These are phyloP conservation scores for Harmothoe impar DNA, from an alignment of 2,888 invertebrate genomes.

Conservation along the genomic window DNA sequence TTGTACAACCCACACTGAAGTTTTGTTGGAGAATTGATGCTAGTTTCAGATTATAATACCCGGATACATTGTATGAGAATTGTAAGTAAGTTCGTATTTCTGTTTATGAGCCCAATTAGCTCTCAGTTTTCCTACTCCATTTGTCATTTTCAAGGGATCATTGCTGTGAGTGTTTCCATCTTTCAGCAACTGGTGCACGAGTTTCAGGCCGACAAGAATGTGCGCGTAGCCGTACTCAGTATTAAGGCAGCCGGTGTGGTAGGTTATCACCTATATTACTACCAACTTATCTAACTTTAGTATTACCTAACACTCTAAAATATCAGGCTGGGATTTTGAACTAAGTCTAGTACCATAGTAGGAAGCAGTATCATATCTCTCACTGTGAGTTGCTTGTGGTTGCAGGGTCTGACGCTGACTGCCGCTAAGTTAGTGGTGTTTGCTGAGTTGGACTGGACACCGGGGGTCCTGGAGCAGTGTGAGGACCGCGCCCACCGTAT, in stretches of 20 bases:
- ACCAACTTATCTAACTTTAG: too few species aligned
- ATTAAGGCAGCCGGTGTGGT: conserved; percentile 82
- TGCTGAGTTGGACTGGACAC: conserved; percentile 83
- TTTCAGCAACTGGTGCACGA: conserved; percentile 77
- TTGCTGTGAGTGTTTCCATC: neutral
- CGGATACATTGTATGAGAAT: too few species aligned
- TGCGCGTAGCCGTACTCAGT: conserved; percentile 79
- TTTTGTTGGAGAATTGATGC: too few species aligned
- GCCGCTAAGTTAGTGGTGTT: conserved; percentile 82
- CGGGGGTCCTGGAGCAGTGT: conserved; percentile 81
- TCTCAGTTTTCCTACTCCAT: too few species aligned
- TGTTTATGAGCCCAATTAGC: too few species aligned
- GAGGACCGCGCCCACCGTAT: conserved; percentile 82
- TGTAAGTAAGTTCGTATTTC: too few species aligned
- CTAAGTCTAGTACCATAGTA: neutral
- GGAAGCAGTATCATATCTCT: neutral
- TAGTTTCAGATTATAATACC: too few species aligned
- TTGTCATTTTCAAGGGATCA: too few species aligned
- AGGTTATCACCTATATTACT: conserved; percentile 67
- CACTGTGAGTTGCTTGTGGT: neutral
- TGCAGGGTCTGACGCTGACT: conserved; percentile 81
- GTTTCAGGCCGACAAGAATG: conserved; percentile 79
- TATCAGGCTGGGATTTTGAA: neutral
- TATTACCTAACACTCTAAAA: too few species aligned
- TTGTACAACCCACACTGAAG: too few species aligned